A percentile compares a stretch with the other conserved stretches of the same genome.
Conservation (phyloP, 2,113 vertebrate genomes). For the Ploceus nigricollis region DNA sequence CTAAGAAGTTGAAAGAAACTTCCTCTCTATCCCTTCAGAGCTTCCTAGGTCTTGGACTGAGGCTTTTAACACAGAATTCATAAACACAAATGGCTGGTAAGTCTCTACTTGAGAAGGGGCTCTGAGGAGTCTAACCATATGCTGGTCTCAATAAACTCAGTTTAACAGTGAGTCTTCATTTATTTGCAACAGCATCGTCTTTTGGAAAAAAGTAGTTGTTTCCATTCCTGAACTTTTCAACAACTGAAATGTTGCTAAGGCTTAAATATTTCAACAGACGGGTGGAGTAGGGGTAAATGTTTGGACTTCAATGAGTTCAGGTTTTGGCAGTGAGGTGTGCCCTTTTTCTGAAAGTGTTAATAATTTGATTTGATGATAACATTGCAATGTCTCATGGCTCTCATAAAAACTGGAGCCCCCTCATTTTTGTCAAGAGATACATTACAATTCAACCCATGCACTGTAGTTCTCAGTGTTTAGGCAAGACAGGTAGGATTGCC, state of each 20-base stretch:
- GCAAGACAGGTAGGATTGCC: not conserved
- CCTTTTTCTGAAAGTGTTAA: not conserved
- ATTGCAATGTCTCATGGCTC: not conserved
- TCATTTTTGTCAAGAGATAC: not conserved
- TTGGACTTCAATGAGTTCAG: not conserved
- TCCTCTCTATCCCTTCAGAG: not conserved
- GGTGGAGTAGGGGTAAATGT: rapidly evolving
- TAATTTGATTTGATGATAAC: not conserved
- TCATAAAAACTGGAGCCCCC: not conserved
- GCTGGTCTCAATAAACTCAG: not conserved
- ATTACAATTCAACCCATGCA: not conserved
- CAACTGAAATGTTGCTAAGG: not conserved
- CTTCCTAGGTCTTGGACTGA: not conserved
- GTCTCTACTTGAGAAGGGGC: not conserved
- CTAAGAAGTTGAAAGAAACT: not conserved
- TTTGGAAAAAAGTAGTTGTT: not conserved
- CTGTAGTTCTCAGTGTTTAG: not conserved
- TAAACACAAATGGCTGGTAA: not conserved
- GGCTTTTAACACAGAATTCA: not conserved
- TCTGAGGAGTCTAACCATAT: not conserved
- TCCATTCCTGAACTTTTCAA: not conserved
- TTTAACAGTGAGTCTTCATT: not conserved
- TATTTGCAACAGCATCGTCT: not conserved
- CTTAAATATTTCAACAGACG: not conserved
- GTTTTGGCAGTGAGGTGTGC: not conserved